A percentile compares a stretch with the other conserved stretches of the same genome.
Evolutionary conservation across 2,888 invertebrate genomes (phyloP).

Genomic region (Biston betularia): DNA sequence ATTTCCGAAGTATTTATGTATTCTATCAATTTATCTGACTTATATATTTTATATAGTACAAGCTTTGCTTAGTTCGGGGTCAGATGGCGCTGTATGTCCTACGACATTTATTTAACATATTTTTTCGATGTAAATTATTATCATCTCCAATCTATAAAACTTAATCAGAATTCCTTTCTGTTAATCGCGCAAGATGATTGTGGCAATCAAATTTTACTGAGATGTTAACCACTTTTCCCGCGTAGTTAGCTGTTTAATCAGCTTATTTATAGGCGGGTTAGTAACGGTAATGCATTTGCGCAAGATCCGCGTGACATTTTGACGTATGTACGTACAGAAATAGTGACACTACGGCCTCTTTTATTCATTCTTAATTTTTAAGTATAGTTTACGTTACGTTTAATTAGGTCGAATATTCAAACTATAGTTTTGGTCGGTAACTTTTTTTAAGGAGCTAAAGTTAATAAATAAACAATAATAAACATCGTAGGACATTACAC

Average conservation of each 20-base stretch:
- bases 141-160: neutral
- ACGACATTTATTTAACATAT: no score
- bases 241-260: conserved; percentile 39
- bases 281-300: conserved; percentile 63
- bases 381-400: no score
- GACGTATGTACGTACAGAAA: conserved; percentile 77
- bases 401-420: no score
- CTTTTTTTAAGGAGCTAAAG: no score
- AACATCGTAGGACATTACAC: no score
- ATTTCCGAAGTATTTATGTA: no score
- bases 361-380: conserved; percentile 40
- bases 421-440: no score
- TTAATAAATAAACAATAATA: no score
- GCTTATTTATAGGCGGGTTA: conserved; percentile 59
- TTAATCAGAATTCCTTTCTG: conserved; percentile 21
- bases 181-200: conserved; percentile 14
- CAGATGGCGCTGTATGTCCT: no score
- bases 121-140: neutral
- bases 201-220: conserved; percentile 21
- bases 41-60: no score
- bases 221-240: conserved; percentile 38
- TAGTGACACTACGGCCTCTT: conserved; percentile 69
- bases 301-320: conserved; percentile 78
- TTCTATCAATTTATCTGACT: no score
- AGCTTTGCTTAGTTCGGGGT: no score